Evolutionary conservation across 2,888 invertebrate genomes (phyloP), one percentile per base, ranked within the genome.

Genomic region (Caenorhabditis zanzibari): DNA sequence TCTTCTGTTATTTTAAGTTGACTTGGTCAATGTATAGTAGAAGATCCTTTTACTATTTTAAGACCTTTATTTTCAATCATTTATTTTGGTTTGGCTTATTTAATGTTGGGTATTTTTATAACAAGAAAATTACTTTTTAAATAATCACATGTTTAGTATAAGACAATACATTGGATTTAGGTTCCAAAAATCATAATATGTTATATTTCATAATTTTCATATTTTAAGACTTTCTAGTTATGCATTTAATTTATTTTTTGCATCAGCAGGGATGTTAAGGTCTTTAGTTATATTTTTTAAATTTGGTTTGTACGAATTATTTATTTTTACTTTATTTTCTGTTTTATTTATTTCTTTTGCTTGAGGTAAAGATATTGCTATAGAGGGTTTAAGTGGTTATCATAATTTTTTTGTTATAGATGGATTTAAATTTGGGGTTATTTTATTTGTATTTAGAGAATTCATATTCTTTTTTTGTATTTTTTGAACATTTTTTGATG

Each of bases 401-500:
- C 89, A 90, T 88, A 90, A 87, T 88, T 89, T 90, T 87, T 88
- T 85, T 87, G 88, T 90, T 74, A 88, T 88, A 85, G 90, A 90
- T 82, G 88, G 89, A 75, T 89, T 90, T 87, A 90, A 90, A 77
- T 87, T 88, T 84, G 95, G 95, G 88, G 95, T 95, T 94, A 95
- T 95, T 92, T 92, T 95, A 93, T 95, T 95, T 94, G 95, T 95
- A 94, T 92, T 94, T 7, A 95, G 95, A 63, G 95, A 95, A 94
- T 93, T 95, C 86, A 93, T 95, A 87, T 95, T 94, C 91, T 94
- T 95, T 90, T 91, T 94, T 68, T 93, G 94, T n/a, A 94, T 95
- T 92, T 95, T 95, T 92, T 94, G 92, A 88, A 91, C 92, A 35
- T 93, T 93, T 89, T 93, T 93, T 88, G 93, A 93, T 86, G 92